Percentiles rank a stretch among this genome's conserved stretches.
Evolutionary conservation across 2,888 invertebrate genomes (phyloP).

Genomic region (Abrostola tripartita): DNA sequence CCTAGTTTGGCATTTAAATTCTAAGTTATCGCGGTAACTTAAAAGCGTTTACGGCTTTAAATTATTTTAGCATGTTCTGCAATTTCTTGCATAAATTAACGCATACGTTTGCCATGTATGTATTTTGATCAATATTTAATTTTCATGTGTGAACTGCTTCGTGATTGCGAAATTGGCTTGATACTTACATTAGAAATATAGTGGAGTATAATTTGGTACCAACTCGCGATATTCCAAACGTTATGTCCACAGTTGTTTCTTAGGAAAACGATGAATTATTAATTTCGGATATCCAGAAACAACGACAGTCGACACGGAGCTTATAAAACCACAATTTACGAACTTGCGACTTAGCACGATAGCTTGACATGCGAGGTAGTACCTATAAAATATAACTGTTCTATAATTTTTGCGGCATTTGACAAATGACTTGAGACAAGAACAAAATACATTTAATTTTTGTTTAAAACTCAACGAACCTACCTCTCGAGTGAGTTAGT

Average conservation of each 20-base stretch:
- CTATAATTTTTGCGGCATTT: conserved; percentile 5
- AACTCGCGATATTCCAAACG: conserved; percentile 35
- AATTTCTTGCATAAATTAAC: too few species aligned
- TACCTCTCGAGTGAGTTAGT: too few species aligned
- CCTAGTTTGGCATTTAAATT: too few species aligned
- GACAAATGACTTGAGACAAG: background rate
- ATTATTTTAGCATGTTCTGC: too few species aligned
- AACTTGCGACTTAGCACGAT: conserved; percentile 25
- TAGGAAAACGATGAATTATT: conserved; percentile 30
- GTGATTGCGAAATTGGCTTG: too few species aligned
- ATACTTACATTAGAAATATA: too few species aligned
- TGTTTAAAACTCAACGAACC: background rate
- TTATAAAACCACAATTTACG: conserved; percentile 35
- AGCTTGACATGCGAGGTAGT: conserved; percentile 11
- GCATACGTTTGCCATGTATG: too few species aligned
- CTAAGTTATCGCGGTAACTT: too few species aligned
- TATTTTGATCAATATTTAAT: too few species aligned
- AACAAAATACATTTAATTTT: background rate
- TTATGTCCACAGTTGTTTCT: conserved; percentile 8
- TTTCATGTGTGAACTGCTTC: too few species aligned
- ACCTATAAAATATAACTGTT: conserved; percentile 4
- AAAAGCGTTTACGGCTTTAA: too few species aligned
- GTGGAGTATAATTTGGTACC: conserved; percentile 26
- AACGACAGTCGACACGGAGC: conserved; percentile 12
- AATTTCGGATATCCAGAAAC: conserved; percentile 21